Evolutionary conservation across 2,888 invertebrate species (phyloP), one percentile per base, ranked within the genome.

Genomic region (Orthosia incerta): DNA sequence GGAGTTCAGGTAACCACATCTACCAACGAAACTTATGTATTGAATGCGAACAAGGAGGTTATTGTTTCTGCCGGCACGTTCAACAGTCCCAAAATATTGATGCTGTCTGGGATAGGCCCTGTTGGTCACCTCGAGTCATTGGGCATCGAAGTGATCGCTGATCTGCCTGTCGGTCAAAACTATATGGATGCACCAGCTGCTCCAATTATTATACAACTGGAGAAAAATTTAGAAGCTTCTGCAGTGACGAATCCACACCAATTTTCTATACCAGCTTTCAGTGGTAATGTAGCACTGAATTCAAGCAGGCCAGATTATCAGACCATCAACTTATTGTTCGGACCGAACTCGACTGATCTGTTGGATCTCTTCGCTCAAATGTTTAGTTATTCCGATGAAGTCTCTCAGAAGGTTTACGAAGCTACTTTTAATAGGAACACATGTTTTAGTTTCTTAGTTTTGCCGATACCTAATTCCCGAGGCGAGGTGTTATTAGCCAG

Each of bases 341-440:
- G 59, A 0, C 68, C 74, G 0, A 74, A 77, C 3, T 74, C 69
- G 11, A 18, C 70, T 0, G 84, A 71, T 16, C 39, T 80, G 0
- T 13, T 77, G 9, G 53, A 73, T 4, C 15, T 87, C 3, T 88
- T 87, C 26, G 20, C 72, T 94, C 97, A 59, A 97, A 97, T 89
- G 94, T 92, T 87, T 92, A 95, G 31, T 93, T 97, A 79, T 96
- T 97, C 86, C 0, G 61, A 87, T 0, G 75, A 83, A 5, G 48
- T 91, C 5, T 89, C 90, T 57, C 73, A 88, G 26, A 82, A 73
- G 12, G 64, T 90, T 23, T 83, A 81, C 5, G 80, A 86, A 7
- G 88, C 85, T 11, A 86, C 83, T 53, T 65, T 46, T 18, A 80
- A 69, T 13, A 65, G 69, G 15, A 74, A 39, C 0, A 61, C 59